Conservation (phyloP, 1,140 invertebrate genomes). For the Lordiphosa collinella region DNA sequence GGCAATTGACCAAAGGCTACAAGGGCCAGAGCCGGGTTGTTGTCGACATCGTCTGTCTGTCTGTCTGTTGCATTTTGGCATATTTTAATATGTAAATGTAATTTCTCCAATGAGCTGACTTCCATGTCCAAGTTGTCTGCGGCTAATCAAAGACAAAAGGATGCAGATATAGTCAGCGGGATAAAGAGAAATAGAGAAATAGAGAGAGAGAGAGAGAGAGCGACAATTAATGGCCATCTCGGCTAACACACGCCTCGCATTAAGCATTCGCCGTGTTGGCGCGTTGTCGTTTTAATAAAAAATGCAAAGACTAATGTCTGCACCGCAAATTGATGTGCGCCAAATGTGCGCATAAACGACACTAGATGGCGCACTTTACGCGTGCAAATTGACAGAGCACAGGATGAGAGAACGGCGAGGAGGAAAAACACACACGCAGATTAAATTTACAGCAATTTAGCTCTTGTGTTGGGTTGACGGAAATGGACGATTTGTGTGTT, state of each 20-base stretch:
- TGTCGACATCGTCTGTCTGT: constrained; percentile 7
- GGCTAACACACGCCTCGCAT: constrained; percentile 24
- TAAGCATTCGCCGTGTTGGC: constrained; percentile 58
- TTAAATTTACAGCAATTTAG: constrained; percentile 66
- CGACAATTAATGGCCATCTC: constrained; percentile 55
- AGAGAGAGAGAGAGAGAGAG: constrained; percentile 13
- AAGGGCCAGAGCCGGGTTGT: constrained; percentile 6
- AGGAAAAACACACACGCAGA: constrained; percentile 27
- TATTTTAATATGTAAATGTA: constrained; percentile 78
- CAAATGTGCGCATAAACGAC: constrained; percentile 72
- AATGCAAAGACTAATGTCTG: constrained; percentile 69
- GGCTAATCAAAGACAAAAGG: constrained; percentile 71
- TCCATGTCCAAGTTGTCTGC: constrained; percentile 40
- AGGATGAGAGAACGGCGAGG: constrained; percentile 3
- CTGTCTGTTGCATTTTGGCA: constrained; percentile 50
- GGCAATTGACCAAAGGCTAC: constrained; percentile 56
- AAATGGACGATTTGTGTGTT: constrained; percentile 50
- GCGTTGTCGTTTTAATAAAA: constrained; percentile 59
- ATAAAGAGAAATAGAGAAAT: not conserved
- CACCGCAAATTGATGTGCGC: constrained; percentile 69
- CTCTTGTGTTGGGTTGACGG: constrained; percentile 39
- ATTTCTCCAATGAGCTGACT: constrained; percentile 73
- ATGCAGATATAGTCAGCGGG: constrained; percentile 24
- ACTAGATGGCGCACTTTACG: constrained; percentile 69
- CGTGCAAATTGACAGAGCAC: constrained; percentile 58